A percentile compares a stretch with the other conserved stretches of the same genome.
These are phyloP conservation scores for Gallinago stenura DNA, from an alignment of 2,797 vertebrate genomes.

Conservation along the genomic window DNA sequence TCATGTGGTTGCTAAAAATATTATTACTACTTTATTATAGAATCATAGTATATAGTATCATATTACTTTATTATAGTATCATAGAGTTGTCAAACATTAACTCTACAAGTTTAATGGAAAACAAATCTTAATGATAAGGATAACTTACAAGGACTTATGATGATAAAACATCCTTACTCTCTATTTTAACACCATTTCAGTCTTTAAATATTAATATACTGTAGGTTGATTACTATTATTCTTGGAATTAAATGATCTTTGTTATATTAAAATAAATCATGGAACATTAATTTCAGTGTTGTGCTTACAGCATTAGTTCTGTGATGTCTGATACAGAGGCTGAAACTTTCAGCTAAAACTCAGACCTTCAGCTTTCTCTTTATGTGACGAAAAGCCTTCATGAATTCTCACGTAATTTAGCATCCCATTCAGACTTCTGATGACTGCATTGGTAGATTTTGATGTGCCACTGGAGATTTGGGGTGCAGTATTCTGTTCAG, in stretches of 20 bases:
- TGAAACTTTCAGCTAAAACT: not conserved
- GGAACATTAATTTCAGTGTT: not conserved
- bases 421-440: not conserved
- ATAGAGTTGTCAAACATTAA: not conserved
- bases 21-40: not conserved
- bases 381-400: not conserved
- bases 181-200: not conserved
- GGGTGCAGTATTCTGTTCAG: not conserved
- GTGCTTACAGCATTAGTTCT: not conserved
- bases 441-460: not conserved
- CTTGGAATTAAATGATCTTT: not conserved
- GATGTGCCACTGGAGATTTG: not conserved
- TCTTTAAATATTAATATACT: not conserved
- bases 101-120: slow-evolving; percentile 1
- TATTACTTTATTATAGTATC: not conserved
- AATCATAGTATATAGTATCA: too few relatives aligned
- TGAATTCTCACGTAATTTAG: not conserved
- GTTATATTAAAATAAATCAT: not conserved
- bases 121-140: not conserved
- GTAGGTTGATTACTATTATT: not conserved
- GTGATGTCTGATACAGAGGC: not conserved
- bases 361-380: not conserved
- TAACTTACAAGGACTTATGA: not conserved
- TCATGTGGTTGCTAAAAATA: not conserved
- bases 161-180: not conserved